Conservation (phyloP, 2,113 vertebrate species). For the Macrotus californicus region DNA sequence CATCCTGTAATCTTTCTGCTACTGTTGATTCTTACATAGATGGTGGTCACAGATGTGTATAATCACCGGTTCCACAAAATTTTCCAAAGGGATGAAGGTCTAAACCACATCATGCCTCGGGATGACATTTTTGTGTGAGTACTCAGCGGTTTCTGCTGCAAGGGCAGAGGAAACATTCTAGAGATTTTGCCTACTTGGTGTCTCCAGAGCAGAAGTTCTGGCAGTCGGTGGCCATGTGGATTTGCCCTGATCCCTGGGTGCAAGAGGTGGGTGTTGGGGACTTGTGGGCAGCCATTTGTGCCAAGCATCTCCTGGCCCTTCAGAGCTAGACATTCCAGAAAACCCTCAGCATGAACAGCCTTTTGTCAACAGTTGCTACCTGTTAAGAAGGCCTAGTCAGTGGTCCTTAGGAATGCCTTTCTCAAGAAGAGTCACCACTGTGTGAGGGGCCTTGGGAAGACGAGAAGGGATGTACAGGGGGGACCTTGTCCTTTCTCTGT, state of each 20-base stretch:
- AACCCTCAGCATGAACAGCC: background rate
- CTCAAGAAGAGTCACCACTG: background rate
- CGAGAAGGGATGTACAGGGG: background rate
- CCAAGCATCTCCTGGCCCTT: background rate
- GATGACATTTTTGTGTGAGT: constrained; percentile 98
- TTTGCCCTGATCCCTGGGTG: background rate
- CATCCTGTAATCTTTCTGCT: background rate
- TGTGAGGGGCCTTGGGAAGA: background rate
- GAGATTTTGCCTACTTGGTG: background rate
- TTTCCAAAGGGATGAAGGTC: constrained; percentile 92
- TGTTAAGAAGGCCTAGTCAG: background rate
- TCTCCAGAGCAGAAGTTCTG: background rate
- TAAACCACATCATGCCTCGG: constrained; percentile 95
- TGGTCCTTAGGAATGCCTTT: background rate
- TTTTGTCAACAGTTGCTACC: background rate
- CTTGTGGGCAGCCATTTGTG: background rate
- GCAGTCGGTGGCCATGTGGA: background rate
- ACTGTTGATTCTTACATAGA: constrained; percentile 84
- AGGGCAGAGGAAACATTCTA: background rate
- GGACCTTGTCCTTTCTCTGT: background rate
- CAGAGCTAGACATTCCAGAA: background rate
- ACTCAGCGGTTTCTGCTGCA: constrained; percentile 31
- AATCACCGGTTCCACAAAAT: constrained; percentile 98
- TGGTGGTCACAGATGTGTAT: constrained; percentile 98
- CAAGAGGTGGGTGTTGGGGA: background rate